phyloP scores from a whole-genome alignment of 2,797 vertebrate genomes.

The Hemibagrus guttatus region DNA sequence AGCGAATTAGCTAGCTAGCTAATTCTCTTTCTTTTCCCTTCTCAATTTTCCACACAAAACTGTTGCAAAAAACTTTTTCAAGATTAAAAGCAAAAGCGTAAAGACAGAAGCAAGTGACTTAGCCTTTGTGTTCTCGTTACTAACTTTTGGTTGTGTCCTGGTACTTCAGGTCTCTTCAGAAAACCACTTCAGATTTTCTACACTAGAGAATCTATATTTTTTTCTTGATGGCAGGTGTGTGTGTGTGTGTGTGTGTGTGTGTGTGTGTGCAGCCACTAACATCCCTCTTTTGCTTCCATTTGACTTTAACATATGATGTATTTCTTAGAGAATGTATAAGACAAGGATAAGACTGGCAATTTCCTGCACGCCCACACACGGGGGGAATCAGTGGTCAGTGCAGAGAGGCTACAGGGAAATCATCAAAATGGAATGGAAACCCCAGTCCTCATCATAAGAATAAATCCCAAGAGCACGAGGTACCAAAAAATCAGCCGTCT shows the following conservation, averaged over 20 bases:
- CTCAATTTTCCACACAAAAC: neutral
- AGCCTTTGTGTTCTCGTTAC: neutral
- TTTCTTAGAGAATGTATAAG: conserved; percentile 18
- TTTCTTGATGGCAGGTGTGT: neutral
- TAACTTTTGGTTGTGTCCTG: neutral
- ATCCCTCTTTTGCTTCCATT: neutral
- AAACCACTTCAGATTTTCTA: neutral
- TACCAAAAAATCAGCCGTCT: conserved; percentile 28
- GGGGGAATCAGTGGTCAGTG: conserved; percentile 27
- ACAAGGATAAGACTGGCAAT: conserved; percentile 27
- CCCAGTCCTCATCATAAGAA: conserved; percentile 17
- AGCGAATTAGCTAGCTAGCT: neutral
- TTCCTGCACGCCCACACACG: conserved; percentile 13
- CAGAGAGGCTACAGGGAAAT: conserved; percentile 24
- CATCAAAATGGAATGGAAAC: conserved; percentile 35
- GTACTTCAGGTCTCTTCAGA: neutral
- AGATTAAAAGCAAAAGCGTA: neutral
- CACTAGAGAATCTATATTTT: neutral
- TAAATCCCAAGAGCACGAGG: conserved; percentile 11
- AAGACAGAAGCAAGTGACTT: neutral
- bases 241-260: neutral
- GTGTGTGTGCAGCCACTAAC: neutral
- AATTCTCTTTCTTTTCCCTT: neutral
- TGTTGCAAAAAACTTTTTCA: neutral
- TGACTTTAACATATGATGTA: conserved; percentile 9